A percentile compares a stretch with the other conserved stretches of the same genome.
Evolutionary conservation across 2,888 invertebrate genomes (phyloP).

Genomic region (Diadromus collaris): DNA sequence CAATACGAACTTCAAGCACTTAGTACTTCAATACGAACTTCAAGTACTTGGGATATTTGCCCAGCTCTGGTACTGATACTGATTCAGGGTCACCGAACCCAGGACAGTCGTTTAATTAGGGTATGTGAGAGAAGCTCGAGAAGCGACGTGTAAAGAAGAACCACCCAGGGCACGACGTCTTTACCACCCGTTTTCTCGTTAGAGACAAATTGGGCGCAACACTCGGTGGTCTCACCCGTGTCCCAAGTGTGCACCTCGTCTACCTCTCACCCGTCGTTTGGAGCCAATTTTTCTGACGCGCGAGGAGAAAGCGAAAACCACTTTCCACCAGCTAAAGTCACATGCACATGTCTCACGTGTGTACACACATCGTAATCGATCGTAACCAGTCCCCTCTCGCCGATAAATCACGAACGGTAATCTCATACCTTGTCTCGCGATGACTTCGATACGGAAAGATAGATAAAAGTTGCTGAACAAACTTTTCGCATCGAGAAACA

Average conservation of each 20-base stretch:
- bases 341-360: background rate
- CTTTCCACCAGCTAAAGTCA: conserved; percentile 12
- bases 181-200: conserved; percentile 39
- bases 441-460: conserved; percentile 39
- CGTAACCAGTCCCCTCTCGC: background rate
- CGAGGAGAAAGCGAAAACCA: background rate
- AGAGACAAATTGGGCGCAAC: conserved; percentile 52
- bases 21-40: no score
- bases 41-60: no score
- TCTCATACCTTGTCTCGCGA: conserved; percentile 28
- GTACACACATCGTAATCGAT: conserved; percentile 19
- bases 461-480: conserved; percentile 32
- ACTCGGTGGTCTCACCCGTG: conserved; percentile 20
- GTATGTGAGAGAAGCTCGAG: conserved; percentile 30
- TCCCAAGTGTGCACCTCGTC: conserved; percentile 31
- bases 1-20: no score
- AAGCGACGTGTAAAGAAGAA: conserved; percentile 39
- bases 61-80: no score
- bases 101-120: conserved; percentile 50
- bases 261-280: conserved; percentile 14
- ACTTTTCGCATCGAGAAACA: conserved; percentile 38
- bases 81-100: conserved; percentile 28
- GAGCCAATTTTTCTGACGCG: conserved; percentile 14
- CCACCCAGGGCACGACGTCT: conserved; percentile 17
- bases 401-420: conserved; percentile 31